Evolutionary conservation across 37 sponge, comb jelly and placozoan genomes (phyloP), one percentile per base, ranked within the genome.

Genomic region (Haliclona indistincta): DNA sequence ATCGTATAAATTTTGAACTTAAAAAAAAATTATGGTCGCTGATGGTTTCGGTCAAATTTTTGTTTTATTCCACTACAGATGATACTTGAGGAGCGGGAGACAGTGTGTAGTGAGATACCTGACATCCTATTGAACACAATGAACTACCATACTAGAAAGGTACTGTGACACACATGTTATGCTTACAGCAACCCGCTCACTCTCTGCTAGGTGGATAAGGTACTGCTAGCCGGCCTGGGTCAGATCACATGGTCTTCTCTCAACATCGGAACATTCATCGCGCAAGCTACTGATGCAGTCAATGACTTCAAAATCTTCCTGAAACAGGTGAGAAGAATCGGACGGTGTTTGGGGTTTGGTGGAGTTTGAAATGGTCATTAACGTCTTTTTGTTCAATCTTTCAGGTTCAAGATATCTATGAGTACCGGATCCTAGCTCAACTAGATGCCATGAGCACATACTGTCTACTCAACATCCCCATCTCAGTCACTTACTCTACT

Each of bases 231-330:
- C 29, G 99, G 99, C 0, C 66, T 95, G 41, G 75, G 73, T n/a
- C 80, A 84, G 37, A 49, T 98, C 35, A 98, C 93, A 44, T 98
- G 99, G 99, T 68, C 91, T 6, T 92, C 93, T 32, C 75, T 98
- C 25, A 95, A 91, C 64, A 43, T 98, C 0, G 73, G 89, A 8
- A 53, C 28, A 25, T 97, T 82, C 64, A 54, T 97, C 33, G 28
- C 17, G 22, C 70, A 44, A 23, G 83, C 82, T 0, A 63, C 49
- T 1, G 28, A 39, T 13, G 73, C 83, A 33, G 78, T 97, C 32
- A 36, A 20, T 3, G 81, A 78, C 30, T 82, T 88, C 53, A 81
- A 91, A 33, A 85, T 65, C 41, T 88, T 97, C 64, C 66, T 40
- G 15, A 82, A 89, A 43, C 73, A 88, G 61, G 88, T 88, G 0